Evolutionary conservation across 2,797 vertebrate species (phyloP).

Genomic region (Tragelaphus oryx): DNA sequence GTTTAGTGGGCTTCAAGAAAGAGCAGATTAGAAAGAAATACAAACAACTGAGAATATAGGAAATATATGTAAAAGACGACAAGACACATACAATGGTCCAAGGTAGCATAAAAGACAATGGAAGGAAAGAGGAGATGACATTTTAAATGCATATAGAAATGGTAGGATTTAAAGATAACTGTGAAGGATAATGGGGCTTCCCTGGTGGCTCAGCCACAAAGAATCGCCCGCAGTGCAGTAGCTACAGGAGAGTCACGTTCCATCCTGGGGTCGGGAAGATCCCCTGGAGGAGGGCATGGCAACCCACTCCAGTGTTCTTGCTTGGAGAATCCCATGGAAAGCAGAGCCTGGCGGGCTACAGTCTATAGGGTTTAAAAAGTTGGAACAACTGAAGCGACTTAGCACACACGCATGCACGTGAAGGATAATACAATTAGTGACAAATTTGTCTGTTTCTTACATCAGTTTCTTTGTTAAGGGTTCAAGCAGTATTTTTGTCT

Average conservation of each 20-base stretch:
- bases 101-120: neutral
- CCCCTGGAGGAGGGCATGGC: neutral
- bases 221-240: neutral
- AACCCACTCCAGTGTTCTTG: neutral
- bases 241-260: neutral
- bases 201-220: neutral
- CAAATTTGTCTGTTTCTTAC: neutral
- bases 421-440: neutral
- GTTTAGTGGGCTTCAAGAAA: neutral
- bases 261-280: accelerated
- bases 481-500: neutral
- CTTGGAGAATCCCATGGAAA: neutral
- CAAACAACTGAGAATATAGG: neutral
- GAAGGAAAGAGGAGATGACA: neutral
- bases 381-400: neutral
- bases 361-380: neutral
- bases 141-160: neutral
- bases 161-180: neutral
- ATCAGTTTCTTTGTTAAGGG: neutral
- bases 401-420: neutral
- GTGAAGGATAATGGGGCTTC: neutral
- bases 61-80: neutral
- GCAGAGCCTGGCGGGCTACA: neutral
- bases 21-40: neutral
- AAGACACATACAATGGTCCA: neutral